Base-by-base conservation (phyloP, 2,888 invertebrate genomes). In the Leucophenga maculata region DNA sequence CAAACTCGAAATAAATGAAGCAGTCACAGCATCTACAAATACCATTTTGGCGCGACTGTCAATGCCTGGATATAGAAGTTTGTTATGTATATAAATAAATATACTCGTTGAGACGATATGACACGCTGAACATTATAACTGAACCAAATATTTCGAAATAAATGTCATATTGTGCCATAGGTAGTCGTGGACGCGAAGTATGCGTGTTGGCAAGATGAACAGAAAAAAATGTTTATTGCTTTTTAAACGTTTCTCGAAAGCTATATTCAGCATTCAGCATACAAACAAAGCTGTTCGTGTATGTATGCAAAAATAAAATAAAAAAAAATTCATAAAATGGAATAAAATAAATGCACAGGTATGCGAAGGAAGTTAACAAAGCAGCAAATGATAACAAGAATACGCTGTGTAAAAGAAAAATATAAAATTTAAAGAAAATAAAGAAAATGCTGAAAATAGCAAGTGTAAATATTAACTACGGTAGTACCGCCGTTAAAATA, bases 171-270 rank as follows among this genome's bases (percentile, higher is more conserved):
- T 31, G n/a, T 16, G 32, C n/a, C 26, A 39, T 6, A 39, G 39
- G 11, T 54, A 16, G 20, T 3, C 32, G 11, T 32, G 32, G 16
- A 22, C 9, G n/a, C 14, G 32, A 59, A 59, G 11, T n/a, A 16
- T 9, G 32, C 16, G 13, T n/a, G 59, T 22, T 13, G 8, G 13
- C n/a, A n/a, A n/a, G 11, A 55, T 22, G 14, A 22, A 14, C n/a
- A n/a, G 22, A 14, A 46, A 13, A 26, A 48, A 20, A 64, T 22
- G 62, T 64, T 64, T 64, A 64, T 64, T 64, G 62, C 62, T 64
- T 48, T 64, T 64, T 48, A 64, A 64, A 46, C 62, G 62, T 22
- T 64, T 48, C 44, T 64, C 62, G 48, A 64, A 64, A 46, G 62
- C 32, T 50, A 3, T 50, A 16, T 18, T 18, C 13, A 13, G 6